Conservation (phyloP, 2,888 invertebrate genomes). For the Drosophila siamana region DNA sequence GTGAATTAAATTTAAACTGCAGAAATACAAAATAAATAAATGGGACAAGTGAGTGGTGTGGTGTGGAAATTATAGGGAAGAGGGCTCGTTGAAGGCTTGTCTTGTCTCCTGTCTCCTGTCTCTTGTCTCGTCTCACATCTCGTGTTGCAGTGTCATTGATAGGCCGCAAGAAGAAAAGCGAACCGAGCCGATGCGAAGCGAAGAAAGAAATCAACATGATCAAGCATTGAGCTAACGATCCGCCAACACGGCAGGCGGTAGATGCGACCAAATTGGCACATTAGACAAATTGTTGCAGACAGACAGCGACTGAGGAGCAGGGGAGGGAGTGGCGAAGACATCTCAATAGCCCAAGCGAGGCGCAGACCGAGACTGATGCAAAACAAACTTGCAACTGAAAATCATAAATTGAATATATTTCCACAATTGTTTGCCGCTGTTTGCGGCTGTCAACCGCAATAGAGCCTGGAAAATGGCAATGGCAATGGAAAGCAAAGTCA, state of each 20-base stretch:
- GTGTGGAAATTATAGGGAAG: conserved; percentile 61
- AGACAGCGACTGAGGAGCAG: conserved; percentile 17
- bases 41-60: conserved; percentile 75
- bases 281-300: conserved; percentile 78
- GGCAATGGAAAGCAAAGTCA: conserved; percentile 1
- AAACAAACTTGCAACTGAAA: conserved; percentile 53
- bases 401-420: conserved; percentile 59
- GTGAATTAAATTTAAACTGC: conserved; percentile 80
- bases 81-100: conserved; percentile 15
- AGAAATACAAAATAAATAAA: conserved; percentile 79
- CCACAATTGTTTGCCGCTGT: conserved; percentile 9
- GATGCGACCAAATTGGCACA: conserved; percentile 78
- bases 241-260: conserved; percentile 42
- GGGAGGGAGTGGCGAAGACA: conserved; percentile 39
- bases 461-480: conserved; percentile 3
- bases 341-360: conserved; percentile 67
- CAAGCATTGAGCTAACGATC: conserved; percentile 60
- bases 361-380: too few species aligned
- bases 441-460: conserved; percentile 50
- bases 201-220: conserved; percentile 67
- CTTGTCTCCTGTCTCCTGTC: too few species aligned
- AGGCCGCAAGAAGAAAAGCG: conserved; percentile 45
- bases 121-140: conserved; percentile 18
- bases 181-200: neutral
- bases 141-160: conserved; percentile 74